Percentiles rank a stretch among this genome's conserved stretches.
Evolutionary conservation across 2,113 vertebrate species (phyloP).

Genomic region (Pithys albifrons): DNA sequence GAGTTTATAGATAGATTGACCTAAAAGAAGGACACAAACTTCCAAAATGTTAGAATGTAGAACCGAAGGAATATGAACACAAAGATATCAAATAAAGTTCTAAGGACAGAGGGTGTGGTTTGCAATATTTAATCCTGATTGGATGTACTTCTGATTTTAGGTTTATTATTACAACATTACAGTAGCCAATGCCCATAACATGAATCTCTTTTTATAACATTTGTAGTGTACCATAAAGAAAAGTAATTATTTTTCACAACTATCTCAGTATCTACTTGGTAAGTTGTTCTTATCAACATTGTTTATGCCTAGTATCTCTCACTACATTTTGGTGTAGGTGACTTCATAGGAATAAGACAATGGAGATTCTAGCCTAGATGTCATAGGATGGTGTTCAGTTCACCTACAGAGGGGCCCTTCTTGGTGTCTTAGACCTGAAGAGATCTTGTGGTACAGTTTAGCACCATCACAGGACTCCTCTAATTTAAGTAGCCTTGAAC

Average conservation of each 20-base stretch:
- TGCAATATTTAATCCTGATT: not conserved
- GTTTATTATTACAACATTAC: not conserved
- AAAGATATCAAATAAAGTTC: not conserved
- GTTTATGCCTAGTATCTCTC: not conserved
- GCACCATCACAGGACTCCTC: not conserved
- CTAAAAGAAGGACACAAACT: not conserved
- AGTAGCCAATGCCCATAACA: not conserved
- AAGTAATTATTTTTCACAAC: not conserved
- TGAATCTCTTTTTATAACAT: not conserved
- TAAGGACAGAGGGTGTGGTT: not conserved
- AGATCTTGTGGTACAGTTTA: not conserved
- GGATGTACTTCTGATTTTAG: not conserved
- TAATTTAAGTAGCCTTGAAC: not conserved
- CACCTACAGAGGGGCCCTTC: not conserved
- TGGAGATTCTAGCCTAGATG: not conserved
- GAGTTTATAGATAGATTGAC: not conserved
- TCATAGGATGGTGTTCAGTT: not conserved
- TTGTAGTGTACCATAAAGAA: not conserved
- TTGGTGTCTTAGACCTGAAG: not conserved
- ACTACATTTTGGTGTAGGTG: not conserved
- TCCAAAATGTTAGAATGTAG: not conserved
- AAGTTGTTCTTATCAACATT: not conserved
- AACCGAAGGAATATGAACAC: not conserved
- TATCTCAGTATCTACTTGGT: not conserved
- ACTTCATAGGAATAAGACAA: not conserved